Conservation (phyloP, 1,140 invertebrate species). For the Lineus longissimus region DNA sequence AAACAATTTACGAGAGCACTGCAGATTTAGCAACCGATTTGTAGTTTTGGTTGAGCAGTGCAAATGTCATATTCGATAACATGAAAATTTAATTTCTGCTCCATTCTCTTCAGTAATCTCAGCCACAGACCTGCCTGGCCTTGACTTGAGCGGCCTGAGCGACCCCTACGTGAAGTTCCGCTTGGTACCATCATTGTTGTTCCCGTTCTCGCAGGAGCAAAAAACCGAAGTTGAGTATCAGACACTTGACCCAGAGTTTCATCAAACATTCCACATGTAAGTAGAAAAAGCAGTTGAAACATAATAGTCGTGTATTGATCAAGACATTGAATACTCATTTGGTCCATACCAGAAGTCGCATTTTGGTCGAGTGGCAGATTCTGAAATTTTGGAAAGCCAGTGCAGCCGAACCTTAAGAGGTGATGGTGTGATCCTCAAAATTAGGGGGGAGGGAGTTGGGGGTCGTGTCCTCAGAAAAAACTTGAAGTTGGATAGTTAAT, state of each 20-base stretch:
- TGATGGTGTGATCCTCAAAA: no score
- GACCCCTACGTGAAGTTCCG: slow-evolving; percentile 92
- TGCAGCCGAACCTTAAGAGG: not conserved
- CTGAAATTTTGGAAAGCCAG: not conserved
- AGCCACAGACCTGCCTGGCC: slow-evolving; percentile 68
- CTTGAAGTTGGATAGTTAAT: no score
- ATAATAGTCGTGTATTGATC: no score
- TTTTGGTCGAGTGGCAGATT: not conserved
- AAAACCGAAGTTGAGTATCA: slow-evolving; percentile 87
- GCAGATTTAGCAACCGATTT: no score
- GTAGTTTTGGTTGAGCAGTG: no score
- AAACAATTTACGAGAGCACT: no score
- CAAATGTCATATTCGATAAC: no score
- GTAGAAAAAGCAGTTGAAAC: slow-evolving; percentile 40
- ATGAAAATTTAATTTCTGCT: not conserved
- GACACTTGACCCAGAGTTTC: slow-evolving; percentile 87
- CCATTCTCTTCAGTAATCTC: slow-evolving; percentile 64
- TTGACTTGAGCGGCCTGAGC: slow-evolving; percentile 59
- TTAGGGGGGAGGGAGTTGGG: no score
- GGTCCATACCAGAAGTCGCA: not conserved
- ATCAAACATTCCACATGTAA: slow-evolving; percentile 91
- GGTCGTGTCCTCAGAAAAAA: no score
- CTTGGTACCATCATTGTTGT: slow-evolving; percentile 75
- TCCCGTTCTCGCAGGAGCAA: slow-evolving; percentile 73
- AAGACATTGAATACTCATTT: no score